These are phyloP conservation scores for Xanthostigma xanthostigma DNA, from an alignment of 2,888 invertebrate species.

Conservation along the genomic window DNA sequence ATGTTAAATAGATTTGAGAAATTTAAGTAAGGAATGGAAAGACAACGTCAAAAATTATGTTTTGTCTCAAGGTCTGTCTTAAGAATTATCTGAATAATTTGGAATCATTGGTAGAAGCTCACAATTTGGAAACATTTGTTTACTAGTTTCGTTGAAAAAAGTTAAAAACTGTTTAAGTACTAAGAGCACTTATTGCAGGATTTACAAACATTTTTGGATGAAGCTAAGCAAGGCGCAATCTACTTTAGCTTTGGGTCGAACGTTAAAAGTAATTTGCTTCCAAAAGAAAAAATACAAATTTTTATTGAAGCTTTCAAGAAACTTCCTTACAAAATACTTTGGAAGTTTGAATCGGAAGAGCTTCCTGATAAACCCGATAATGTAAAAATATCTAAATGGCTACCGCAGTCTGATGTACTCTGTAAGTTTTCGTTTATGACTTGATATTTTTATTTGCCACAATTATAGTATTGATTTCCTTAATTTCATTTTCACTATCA, in stretches of 20 bases:
- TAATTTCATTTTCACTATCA: not conserved
- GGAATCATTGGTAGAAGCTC: too few relatives aligned
- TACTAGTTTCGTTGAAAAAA: too few relatives aligned
- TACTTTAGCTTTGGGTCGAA: conserved; percentile 23
- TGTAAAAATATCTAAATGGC: conserved; percentile 12
- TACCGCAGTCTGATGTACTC: conserved; percentile 4
- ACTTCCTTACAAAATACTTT: conserved; percentile 19
- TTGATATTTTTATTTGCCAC: too few relatives aligned
- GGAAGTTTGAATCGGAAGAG: conserved; percentile 20
- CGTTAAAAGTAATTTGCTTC: conserved; percentile 17
- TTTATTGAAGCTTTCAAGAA: conserved; percentile 18
- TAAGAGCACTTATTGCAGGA: conserved; percentile 13
- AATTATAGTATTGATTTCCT: not conserved
- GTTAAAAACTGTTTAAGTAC: too few relatives aligned
- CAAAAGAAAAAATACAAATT: conserved; percentile 13
- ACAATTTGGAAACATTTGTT: too few relatives aligned
- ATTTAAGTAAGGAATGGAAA: too few relatives aligned
- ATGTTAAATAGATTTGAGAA: too few relatives aligned
- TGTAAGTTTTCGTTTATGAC: not conserved
- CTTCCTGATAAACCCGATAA: conserved; percentile 16
- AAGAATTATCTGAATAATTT: too few relatives aligned
- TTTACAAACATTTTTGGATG: conserved; percentile 18
- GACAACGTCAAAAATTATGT: too few relatives aligned
- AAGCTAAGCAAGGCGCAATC: conserved; percentile 18
- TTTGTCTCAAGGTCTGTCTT: too few relatives aligned